These are phyloP conservation scores for Eumerus sabulonum DNA, from an alignment of 2,888 invertebrate genomes.

Conservation along the genomic window DNA sequence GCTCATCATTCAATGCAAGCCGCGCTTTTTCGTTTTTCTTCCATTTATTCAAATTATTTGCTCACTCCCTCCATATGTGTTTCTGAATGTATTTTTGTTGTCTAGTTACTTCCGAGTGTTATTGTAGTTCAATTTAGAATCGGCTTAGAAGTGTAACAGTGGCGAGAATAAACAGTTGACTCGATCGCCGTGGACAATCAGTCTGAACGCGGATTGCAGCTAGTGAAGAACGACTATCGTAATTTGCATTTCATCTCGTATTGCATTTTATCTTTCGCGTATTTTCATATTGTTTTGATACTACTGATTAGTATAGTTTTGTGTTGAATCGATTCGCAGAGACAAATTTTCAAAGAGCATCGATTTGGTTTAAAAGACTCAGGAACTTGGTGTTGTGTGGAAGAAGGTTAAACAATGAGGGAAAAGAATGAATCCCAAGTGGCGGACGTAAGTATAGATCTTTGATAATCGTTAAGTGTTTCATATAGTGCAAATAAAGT, in stretches of 20 bases:
- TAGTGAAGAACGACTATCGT: too few species aligned
- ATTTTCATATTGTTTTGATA: too few species aligned
- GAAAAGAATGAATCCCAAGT: conserved; percentile 48
- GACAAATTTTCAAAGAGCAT: too few species aligned
- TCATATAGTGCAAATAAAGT: background rate
- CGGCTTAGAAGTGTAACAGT: conserved; percentile 23
- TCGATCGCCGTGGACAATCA: too few species aligned
- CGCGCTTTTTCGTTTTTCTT: too few species aligned
- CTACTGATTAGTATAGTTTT: too few species aligned
- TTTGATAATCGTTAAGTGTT: conserved; percentile 39
- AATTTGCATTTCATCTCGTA: too few species aligned
- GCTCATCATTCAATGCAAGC: conserved; percentile 29
- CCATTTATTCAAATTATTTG: too few species aligned
- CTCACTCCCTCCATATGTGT: conserved; percentile 10
- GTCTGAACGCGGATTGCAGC: too few species aligned
- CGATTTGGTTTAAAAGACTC: background rate
- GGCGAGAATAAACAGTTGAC: conserved; percentile 15
- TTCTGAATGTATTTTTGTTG: conserved; percentile 21
- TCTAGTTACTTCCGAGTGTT: conserved; percentile 59
- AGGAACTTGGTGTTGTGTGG: conserved; percentile 3
- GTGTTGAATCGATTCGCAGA: too few species aligned
- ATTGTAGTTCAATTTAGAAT: conserved; percentile 57
- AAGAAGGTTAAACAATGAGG: conserved; percentile 14
- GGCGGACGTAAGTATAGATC: background rate
- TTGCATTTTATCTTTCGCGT: too few species aligned